Evolutionary conservation across 2,113 vertebrate genomes (phyloP).

Genomic region (Psephotus haematonotus): DNA sequence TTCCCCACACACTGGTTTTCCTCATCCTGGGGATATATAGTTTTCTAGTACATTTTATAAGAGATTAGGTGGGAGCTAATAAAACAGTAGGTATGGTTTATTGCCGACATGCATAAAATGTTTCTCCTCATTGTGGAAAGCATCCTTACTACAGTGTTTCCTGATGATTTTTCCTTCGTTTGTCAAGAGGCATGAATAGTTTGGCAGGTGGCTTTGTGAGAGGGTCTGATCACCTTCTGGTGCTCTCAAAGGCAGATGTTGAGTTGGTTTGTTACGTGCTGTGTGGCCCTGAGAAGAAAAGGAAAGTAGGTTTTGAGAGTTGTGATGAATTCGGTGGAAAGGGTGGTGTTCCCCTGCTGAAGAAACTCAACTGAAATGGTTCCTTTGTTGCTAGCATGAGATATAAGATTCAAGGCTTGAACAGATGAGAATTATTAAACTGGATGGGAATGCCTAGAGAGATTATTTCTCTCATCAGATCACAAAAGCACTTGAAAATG

Average conservation of each 20-base stretch:
- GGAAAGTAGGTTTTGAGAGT: background rate
- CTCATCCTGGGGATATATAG: background rate
- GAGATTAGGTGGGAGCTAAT: background rate
- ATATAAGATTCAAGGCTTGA: background rate
- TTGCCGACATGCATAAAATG: accelerated
- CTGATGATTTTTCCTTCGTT: background rate
- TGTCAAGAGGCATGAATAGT: background rate
- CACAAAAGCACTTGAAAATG: background rate
- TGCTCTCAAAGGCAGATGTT: background rate
- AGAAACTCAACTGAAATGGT: background rate
- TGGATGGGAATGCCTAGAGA: background rate
- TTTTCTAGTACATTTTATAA: background rate
- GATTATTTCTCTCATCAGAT: background rate
- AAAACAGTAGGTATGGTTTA: background rate
- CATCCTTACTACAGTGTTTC: background rate
- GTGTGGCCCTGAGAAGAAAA: background rate
- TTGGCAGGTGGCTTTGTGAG: background rate
- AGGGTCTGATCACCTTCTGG: background rate
- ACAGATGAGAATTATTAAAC: background rate
- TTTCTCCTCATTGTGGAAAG: background rate
- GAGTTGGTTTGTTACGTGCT: background rate
- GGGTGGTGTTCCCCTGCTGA: background rate
- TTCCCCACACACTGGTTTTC: background rate
- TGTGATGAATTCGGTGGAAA: background rate
- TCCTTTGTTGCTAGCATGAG: background rate